Evolutionary conservation across 2,113 vertebrate species (phyloP).

Genomic region (Coturnix japonica): DNA sequence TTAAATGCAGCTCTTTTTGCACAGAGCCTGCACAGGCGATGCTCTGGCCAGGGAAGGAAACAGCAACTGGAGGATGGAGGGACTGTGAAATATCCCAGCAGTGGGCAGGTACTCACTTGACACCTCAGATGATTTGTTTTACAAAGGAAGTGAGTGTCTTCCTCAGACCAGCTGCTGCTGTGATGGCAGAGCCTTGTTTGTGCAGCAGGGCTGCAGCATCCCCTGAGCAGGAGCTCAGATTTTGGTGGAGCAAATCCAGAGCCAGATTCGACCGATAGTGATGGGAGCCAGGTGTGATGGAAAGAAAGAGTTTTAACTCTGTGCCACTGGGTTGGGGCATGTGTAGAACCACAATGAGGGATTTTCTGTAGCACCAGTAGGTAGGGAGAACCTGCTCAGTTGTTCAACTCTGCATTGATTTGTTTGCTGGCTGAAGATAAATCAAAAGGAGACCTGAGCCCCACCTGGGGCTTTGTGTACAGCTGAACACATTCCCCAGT

Average conservation of each 20-base stretch:
- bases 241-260: background rate
- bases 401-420: background rate
- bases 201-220: background rate
- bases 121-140: slow-evolving; percentile 11
- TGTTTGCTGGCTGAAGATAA: background rate
- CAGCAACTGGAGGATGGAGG: background rate
- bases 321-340: background rate
- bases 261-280: background rate
- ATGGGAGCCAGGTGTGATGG: background rate
- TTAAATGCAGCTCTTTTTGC: slow-evolving; percentile 41
- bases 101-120: slow-evolving; percentile 36
- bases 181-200: background rate
- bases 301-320: background rate
- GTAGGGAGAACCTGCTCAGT: background rate
- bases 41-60: slow-evolving; percentile 23
- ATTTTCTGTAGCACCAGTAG: background rate
- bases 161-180: background rate
- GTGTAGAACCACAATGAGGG: background rate
- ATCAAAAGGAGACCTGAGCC: background rate
- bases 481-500: background rate
- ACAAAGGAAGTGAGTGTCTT: slow-evolving; percentile 19
- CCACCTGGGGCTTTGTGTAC: background rate
- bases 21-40: background rate
- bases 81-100: slow-evolving; percentile 32
- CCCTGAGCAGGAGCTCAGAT: background rate